Evolutionary conservation across 2,888 invertebrate genomes (phyloP), one percentile per base, ranked within the genome.

Genomic region (Acleris literana): DNA sequence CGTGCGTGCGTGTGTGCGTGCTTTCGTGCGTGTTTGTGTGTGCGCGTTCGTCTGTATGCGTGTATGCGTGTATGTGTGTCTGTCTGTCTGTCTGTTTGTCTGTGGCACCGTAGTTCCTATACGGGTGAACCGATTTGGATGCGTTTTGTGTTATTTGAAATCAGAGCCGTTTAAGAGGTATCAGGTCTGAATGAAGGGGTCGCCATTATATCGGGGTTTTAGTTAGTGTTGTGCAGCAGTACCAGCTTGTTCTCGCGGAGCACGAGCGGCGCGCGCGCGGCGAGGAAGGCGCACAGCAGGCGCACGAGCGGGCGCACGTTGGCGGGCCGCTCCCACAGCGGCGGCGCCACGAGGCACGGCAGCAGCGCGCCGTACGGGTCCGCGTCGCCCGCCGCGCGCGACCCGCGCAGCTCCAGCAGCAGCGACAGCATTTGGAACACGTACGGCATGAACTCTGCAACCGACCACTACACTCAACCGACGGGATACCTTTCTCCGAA

Each of bases 381-480:
- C 29, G 93, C 85, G 4, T 93, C 93, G 6, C 84, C 87, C 1
- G 85, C 39, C 80, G 83, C 20, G 84, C 59, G 76, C 82, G n/a
- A 64, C 66, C 91, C 89, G 58, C 96, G 95, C 68, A 96, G 88
- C 86, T 99, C 99, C 90, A 99, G 93, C 64, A 99, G 91, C 20
- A 99, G 92, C 0, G 99, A 97, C 49, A 99, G 92, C 90, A 99
- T 96, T 97, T 99, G 99, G 86, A 99, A 99, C 55, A 99, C 98
- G 88, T 99, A 99, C 0, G 99, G 99, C 89, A 99, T 97, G 92
- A 99, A 99, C 86, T 99, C 99, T 95, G 94, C 93, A 68, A 33
- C 13, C 49, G 44, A 17, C 63, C 62, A 61, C 65, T 0, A 54
- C n/a, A 2, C 25, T 25, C 3, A 25, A 25, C 25, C 25, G 25